These are phyloP conservation scores for Gymnocephalus cernua DNA, from an alignment of 2,113 vertebrate genomes.

Conservation along the genomic window DNA sequence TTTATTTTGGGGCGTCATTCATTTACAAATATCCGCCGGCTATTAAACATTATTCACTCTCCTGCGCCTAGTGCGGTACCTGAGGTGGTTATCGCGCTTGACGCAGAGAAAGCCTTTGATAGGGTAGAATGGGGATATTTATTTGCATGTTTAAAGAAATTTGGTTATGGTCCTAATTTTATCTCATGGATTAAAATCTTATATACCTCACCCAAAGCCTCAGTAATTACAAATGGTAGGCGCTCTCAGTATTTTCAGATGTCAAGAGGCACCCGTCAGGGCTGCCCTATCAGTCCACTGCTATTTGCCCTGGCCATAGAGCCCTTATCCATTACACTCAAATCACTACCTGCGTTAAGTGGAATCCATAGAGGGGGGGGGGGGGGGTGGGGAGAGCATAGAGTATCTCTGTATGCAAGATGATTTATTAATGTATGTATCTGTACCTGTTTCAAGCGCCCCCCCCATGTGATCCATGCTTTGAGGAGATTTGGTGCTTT, in stretches of 20 bases:
- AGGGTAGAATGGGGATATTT: background rate
- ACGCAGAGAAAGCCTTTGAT: background rate
- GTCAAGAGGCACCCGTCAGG: background rate
- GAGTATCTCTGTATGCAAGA: too few relatives aligned
- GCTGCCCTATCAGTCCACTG: background rate
- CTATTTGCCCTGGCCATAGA: background rate
- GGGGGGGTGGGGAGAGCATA: too few relatives aligned
- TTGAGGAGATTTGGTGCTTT: too few relatives aligned
- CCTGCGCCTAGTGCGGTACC: background rate
- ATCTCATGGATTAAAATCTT: background rate
- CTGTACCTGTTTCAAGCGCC: background rate
- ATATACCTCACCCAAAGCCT: conserved; percentile 8
- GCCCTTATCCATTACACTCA: background rate
- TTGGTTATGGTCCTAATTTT: background rate
- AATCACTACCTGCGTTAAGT: background rate
- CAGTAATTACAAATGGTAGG: background rate
- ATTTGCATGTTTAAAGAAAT: background rate
- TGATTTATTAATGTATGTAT: too few relatives aligned
- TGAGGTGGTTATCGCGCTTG: background rate
- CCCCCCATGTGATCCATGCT: background rate
- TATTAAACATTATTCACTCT: background rate
- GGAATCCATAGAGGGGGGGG: background rate
- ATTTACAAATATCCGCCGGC: background rate
- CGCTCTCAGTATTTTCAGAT: background rate
- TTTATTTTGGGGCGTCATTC: background rate